phyloP scores from a whole-genome alignment of 2,888 invertebrate species.

The Caenorhabditis virilis region DNA sequence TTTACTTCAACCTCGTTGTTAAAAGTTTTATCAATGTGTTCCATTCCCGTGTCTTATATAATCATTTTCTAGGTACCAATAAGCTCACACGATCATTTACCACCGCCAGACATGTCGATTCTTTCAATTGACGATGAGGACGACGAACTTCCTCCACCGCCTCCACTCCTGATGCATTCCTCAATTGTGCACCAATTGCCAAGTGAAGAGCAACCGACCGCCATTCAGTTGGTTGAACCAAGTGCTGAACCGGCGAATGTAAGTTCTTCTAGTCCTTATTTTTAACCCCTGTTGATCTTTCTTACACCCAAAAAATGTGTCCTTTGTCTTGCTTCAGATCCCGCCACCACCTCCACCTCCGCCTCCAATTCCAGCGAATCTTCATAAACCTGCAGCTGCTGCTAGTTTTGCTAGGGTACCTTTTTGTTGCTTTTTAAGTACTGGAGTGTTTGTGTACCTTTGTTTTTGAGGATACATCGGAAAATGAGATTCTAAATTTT shows the following conservation, averaged over 20 bases:
- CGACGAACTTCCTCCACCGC: slow-evolving; percentile 63
- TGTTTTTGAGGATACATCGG: too few species aligned
- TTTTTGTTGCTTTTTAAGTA: too few species aligned
- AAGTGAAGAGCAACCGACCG: slow-evolving; percentile 35
- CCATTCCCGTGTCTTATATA: too few species aligned
- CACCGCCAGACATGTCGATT: slow-evolving; percentile 48
- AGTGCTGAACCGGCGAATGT: slow-evolving; percentile 34
- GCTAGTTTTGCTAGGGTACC: slow-evolving; percentile 31
- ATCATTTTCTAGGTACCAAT: slow-evolving; percentile 1
- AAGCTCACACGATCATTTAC: slow-evolving; percentile 25
- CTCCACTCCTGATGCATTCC: slow-evolving; percentile 54
- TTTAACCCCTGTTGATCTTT: background rate
- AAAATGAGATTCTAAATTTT: too few species aligned
- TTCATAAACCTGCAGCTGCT: slow-evolving; percentile 21
- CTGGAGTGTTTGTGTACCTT: too few species aligned
- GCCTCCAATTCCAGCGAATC: slow-evolving; percentile 50
- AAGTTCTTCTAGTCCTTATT: slow-evolving; percentile 3
- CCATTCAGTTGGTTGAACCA: slow-evolving; percentile 41
- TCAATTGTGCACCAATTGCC: slow-evolving; percentile 55
- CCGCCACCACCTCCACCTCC: slow-evolving; percentile 59
- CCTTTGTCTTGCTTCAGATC: slow-evolving; percentile 21
- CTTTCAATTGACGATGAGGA: slow-evolving; percentile 58
- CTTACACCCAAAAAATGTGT: background rate
- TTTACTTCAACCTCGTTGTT: too few species aligned
- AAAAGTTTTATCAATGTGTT: background rate